These are phyloP conservation scores for Belonocnema kinseyi DNA, from an alignment of 1,140 invertebrate species.

Conservation along the genomic window DNA sequence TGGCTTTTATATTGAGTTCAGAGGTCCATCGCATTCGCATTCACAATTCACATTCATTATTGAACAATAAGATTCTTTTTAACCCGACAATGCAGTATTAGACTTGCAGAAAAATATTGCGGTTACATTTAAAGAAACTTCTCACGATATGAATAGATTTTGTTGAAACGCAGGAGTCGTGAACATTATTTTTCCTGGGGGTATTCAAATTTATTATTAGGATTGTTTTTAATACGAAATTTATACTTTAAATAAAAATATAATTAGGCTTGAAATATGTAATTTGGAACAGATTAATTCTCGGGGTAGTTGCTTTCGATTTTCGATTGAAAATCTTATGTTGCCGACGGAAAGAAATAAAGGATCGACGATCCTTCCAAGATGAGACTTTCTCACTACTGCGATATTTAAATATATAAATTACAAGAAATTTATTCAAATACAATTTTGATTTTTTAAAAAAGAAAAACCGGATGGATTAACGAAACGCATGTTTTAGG, in stretches of 20 bases:
- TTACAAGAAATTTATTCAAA: background rate
- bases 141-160: too few relatives aligned
- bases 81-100: background rate
- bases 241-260: too few relatives aligned
- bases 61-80: conserved; percentile 1
- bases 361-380: background rate
- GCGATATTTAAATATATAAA: background rate
- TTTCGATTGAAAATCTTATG: background rate
- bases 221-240: too few relatives aligned
- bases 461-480: background rate
- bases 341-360: background rate
- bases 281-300: too few relatives aligned
- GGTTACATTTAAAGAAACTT: background rate
- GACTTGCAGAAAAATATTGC: background rate
- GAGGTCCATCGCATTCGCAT: background rate
- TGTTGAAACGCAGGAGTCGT: too few relatives aligned
- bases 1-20: background rate
- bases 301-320: background rate
- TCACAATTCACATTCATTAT: conserved; percentile 1
- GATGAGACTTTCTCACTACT: background rate
- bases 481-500: background rate
- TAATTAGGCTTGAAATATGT: too few relatives aligned
- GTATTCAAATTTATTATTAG: too few relatives aligned
- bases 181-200: too few relatives aligned
- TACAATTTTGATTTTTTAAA: background rate